Conservation (phyloP, 2,113 vertebrate genomes). For the Tapirus terrestris region DNA sequence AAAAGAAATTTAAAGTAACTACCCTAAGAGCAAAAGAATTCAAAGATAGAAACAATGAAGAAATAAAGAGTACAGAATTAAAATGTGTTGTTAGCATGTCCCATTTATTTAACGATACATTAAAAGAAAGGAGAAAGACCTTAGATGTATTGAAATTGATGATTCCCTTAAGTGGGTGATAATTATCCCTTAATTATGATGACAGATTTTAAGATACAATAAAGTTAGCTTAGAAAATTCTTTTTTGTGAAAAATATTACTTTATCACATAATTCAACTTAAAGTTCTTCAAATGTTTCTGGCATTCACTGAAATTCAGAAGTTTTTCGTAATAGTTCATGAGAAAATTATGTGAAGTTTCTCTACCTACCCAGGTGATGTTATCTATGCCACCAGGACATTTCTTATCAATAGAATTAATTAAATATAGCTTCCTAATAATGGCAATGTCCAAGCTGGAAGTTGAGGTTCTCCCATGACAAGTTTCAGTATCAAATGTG, state of each 20-base stretch:
- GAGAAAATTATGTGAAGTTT: background rate
- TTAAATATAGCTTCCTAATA: background rate
- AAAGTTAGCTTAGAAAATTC: background rate
- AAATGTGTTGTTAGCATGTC: constrained; percentile 1
- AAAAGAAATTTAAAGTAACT: constrained; percentile 3
- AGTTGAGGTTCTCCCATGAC: background rate
- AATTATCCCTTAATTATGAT: constrained; percentile 13
- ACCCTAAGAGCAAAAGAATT: constrained; percentile 41
- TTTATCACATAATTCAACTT: background rate
- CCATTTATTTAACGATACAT: background rate
- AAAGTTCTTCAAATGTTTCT: background rate
- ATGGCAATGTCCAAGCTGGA: background rate
- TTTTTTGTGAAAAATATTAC: background rate
- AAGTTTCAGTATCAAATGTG: background rate
- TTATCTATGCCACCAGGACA: background rate
- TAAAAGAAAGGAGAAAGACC: background rate
- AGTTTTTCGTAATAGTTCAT: background rate
- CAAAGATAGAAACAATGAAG: constrained; percentile 60
- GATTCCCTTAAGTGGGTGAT: background rate
- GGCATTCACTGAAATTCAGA: background rate
- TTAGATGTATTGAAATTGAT: background rate
- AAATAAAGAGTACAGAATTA: constrained; percentile 34
- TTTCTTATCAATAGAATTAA: background rate
- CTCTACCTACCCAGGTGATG: background rate
- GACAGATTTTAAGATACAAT: background rate